Evolutionary conservation across 2,888 invertebrate genomes (phyloP).

Genomic region (Nineta flava): DNA sequence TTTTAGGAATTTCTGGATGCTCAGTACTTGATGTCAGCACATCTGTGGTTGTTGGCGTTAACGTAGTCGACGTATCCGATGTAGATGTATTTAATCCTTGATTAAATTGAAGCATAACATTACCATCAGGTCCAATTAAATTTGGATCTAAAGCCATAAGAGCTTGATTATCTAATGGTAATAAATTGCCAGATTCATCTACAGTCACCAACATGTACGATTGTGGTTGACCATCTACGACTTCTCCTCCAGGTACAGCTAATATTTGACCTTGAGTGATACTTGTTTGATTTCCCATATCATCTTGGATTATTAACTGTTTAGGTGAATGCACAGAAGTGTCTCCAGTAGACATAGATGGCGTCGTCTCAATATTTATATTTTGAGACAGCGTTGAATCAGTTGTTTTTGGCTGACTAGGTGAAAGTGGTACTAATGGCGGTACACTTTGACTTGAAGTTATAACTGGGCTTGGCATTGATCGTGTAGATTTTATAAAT

Average conservation of each 20-base stretch:
- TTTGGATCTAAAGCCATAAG: constrained; percentile 39
- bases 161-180: constrained; percentile 54
- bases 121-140: constrained; percentile 30
- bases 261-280: constrained; percentile 46
- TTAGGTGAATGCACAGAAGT: constrained; percentile 11
- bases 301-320: constrained; percentile 27
- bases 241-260: constrained; percentile 56
- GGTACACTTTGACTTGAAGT: constrained; percentile 1
- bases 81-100: constrained; percentile 19
- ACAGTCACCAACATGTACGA: constrained; percentile 56
- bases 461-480: constrained; percentile 10
- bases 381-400: not conserved
- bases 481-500: constrained; percentile 6
- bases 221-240: constrained; percentile 53
- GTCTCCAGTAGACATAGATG: not conserved
- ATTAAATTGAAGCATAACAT: constrained; percentile 35
- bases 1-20: not conserved
- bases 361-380: not conserved
- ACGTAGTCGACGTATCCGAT: constrained; percentile 12
- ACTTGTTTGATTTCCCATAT: constrained; percentile 26
- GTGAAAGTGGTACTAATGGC: constrained; percentile 5
- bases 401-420: not conserved
- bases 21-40: not conserved
- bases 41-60: constrained; percentile 13
- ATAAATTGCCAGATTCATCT: constrained; percentile 53